Base-by-base conservation (phyloP, 2,797 vertebrate species). In the Sphenodon punctatus region DNA sequence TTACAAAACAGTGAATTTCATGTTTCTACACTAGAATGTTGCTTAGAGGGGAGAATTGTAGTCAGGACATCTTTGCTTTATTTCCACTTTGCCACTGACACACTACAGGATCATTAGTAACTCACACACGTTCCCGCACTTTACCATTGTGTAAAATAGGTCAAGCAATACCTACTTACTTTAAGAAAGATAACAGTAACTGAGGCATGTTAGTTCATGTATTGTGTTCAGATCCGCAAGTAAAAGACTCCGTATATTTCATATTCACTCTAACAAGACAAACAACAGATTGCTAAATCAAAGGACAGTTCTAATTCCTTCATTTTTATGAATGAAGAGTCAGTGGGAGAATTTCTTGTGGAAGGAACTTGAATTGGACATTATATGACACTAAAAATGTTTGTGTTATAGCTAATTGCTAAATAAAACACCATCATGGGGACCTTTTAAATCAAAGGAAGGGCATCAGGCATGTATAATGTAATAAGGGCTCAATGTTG, bases 1-100 rank as follows among this genome's bases (percentile, higher is more conserved):
- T 88, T 81, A 80, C 22, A 38, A 86, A 84, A 65, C 41, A 82
- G 3, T 64, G 23, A 67, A 61, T 78, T 66, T 83, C 60, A 68
- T 27, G 83, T 81, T 75, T 78, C 53, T 86, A 5, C 2, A 5
- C 19, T n/a, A 8, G 0, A 38, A 80, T 74, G 48, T 73, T 56
- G 2, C 66, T 38, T 77, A 32, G 30, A 83, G 25, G 7, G 43
- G 55, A 86, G 53, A 45, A 5, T 23, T 5, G 20, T 53, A 73
- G 34, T n/a, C 46, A 45, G n/a, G 10, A 15, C n/a, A 60, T 27
- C 43, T 5, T 25, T 45, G 58, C 25, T 67, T 41, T 75, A 78
- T 80, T 77, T 67, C 56, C 45, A 2, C 5, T 38, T 23, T 84
- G 79, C 64, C n/a, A 43, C 17, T 84, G 71, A 10, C 11, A 45